These are phyloP conservation scores for Neodiprion fabricii DNA, from an alignment of 1,140 invertebrate genomes.

Conservation along the genomic window DNA sequence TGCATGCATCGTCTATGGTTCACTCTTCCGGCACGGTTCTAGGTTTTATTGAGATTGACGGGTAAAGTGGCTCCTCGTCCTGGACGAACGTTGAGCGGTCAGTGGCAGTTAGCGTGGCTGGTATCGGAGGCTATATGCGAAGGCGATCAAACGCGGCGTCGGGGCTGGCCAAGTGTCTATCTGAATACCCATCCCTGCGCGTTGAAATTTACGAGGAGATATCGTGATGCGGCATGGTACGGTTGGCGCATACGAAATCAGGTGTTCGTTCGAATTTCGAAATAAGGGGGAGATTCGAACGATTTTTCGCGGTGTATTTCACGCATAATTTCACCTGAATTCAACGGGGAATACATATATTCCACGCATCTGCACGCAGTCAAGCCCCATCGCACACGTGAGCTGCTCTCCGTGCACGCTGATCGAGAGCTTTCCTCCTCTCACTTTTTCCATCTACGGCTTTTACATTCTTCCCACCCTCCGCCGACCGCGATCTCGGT, in stretches of 20 bases:
- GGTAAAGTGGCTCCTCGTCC: not conserved
- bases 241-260: too few relatives aligned
- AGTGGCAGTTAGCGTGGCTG: not conserved
- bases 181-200: not conserved
- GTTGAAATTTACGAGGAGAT: not conserved
- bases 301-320: not conserved
- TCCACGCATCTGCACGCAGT: not conserved
- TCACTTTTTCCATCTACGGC: not conserved
- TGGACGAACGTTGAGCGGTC: not conserved
- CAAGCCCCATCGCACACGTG: too few relatives aligned
- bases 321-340: not conserved
- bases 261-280: too few relatives aligned
- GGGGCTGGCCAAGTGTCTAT: not conserved
- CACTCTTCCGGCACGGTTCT: too few relatives aligned
- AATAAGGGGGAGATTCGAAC: not conserved
- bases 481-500: too few relatives aligned
- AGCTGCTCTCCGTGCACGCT: too few relatives aligned
- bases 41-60: conserved; percentile 5
- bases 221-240: too few relatives aligned
- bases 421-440: not conserved
- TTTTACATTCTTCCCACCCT: too few relatives aligned
- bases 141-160: not conserved
- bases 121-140: not conserved
- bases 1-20: too few relatives aligned
- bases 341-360: not conserved